Evolutionary conservation across 2,888 invertebrate genomes (phyloP).

Genomic region (Trichogramma evanescens): DNA sequence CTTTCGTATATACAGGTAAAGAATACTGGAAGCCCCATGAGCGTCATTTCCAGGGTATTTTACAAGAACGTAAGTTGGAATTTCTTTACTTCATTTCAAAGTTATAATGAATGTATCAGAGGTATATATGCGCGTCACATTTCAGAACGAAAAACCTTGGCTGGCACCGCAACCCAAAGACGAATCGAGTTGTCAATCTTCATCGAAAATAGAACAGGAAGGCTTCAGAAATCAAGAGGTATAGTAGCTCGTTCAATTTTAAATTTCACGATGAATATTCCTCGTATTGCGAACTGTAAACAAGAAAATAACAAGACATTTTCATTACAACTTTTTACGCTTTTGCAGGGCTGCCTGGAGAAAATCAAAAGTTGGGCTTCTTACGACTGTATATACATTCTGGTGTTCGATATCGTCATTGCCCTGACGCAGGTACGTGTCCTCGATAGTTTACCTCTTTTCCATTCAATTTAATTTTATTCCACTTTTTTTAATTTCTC

Average conservation of each 20-base stretch:
- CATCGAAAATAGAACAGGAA: slow-evolving; percentile 32
- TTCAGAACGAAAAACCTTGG: slow-evolving; percentile 43
- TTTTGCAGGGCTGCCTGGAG: slow-evolving; percentile 47
- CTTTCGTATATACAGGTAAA: slow-evolving; percentile 28
- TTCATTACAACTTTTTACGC: not conserved
- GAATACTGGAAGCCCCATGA: slow-evolving; percentile 45
- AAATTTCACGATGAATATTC: not conserved
- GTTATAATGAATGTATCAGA: not conserved
- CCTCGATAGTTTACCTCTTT: too few species aligned
- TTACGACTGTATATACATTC: slow-evolving; percentile 29
- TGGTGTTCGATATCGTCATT: too few species aligned
- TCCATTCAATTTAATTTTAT: too few species aligned
- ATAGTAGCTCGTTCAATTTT: slow-evolving; percentile 3
- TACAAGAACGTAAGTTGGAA: slow-evolving; percentile 38
- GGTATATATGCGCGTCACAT: not conserved
- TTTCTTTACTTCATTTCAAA: not conserved
- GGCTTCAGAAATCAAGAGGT: slow-evolving; percentile 43
- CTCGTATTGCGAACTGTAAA: too few species aligned
- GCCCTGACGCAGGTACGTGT: too few species aligned
- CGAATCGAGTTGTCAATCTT: slow-evolving; percentile 36
- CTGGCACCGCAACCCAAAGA: slow-evolving; percentile 40
- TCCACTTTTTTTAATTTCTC: too few species aligned
- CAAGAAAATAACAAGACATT: not conserved
- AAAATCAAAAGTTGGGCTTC: slow-evolving; percentile 47
- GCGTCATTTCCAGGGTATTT: slow-evolving; percentile 43